A percentile compares a stretch with the other conserved stretches of the same genome.
Conservation (phyloP, 1,140 invertebrate species). For the Drosophila ficusphila region DNA sequence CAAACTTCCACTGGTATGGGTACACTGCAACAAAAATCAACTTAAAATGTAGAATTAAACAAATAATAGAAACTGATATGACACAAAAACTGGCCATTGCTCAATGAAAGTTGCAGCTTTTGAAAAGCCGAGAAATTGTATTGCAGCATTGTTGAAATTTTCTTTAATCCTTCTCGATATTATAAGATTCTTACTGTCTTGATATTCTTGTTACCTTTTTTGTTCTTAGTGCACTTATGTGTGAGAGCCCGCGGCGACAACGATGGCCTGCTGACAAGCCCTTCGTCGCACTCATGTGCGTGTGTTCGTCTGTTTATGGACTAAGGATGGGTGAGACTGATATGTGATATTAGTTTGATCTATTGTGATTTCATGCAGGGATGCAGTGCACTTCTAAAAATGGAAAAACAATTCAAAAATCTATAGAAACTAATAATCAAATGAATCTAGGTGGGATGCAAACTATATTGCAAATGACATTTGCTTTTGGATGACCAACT, state of each 20-base stretch:
- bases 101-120: too few species aligned
- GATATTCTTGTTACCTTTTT: too few species aligned
- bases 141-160: too few species aligned
- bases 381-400: slow-evolving; percentile 2
- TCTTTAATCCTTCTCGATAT: too few species aligned
- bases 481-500: background rate
- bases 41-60: background rate
- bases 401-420: too few species aligned
- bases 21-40: slow-evolving; percentile 4
- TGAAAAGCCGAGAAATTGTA: too few species aligned
- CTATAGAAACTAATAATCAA: too few species aligned
- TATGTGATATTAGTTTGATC: slow-evolving; percentile 53
- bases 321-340: slow-evolving; percentile 24
- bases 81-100: too few species aligned
- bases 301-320: slow-evolving; percentile 7
- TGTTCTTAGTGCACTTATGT: slow-evolving; percentile 15
- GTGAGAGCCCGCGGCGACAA: slow-evolving; percentile 46
- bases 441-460: too few species aligned
- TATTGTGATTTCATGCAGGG: slow-evolving; percentile 43
- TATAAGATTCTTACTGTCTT: too few species aligned
- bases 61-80: too few species aligned
- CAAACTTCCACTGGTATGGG: background rate
- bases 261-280: slow-evolving; percentile 49
- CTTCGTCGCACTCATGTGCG: slow-evolving; percentile 30
- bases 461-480: too few species aligned